Evolutionary conservation across 2,888 invertebrate genomes (phyloP).

Genomic region (Ferrisia virgata): DNA sequence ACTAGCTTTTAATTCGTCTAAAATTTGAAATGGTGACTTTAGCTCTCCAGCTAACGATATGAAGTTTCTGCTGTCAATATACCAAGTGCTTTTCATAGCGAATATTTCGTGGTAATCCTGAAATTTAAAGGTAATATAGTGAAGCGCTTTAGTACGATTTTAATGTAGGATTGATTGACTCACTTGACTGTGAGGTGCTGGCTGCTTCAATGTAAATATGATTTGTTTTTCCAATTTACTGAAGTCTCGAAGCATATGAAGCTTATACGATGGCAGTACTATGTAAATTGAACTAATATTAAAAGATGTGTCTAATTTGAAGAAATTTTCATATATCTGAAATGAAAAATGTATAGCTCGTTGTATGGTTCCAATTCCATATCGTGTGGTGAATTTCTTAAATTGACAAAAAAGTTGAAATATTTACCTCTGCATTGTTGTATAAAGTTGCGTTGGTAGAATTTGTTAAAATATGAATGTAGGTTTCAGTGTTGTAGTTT

Average conservation of each 20-base stretch:
- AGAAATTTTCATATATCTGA: conserved; percentile 63
- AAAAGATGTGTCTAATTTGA: conserved; percentile 63
- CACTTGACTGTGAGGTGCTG: not conserved
- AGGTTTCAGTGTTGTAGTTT: conserved; percentile 44
- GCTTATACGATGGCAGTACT: conserved; percentile 63
- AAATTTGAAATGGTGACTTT: conserved; percentile 53
- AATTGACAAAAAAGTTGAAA: too few relatives aligned
- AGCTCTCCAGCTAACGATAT: conserved; percentile 52
- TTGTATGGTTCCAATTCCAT: not conserved
- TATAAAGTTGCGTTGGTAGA: conserved; percentile 35
- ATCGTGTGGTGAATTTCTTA: not conserved
- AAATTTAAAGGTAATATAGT: not conserved
- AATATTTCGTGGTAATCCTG: conserved; percentile 50
- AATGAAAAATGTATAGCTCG: conserved; percentile 49
- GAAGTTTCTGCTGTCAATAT: conserved; percentile 51
- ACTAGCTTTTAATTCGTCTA: conserved; percentile 52
- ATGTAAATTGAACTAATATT: conserved; percentile 64
- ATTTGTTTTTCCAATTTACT: conserved; percentile 60
- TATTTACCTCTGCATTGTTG: conserved; percentile 43
- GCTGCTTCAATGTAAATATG: conserved; percentile 53
- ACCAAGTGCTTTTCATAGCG: conserved; percentile 53
- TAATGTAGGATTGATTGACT: not conserved
- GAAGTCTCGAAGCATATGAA: conserved; percentile 68
- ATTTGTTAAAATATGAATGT: conserved; percentile 42
- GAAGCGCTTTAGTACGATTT: too few relatives aligned